Evolutionary conservation across 1,140 invertebrate genomes (phyloP).

Genomic region (Bicyclus anynana): DNA sequence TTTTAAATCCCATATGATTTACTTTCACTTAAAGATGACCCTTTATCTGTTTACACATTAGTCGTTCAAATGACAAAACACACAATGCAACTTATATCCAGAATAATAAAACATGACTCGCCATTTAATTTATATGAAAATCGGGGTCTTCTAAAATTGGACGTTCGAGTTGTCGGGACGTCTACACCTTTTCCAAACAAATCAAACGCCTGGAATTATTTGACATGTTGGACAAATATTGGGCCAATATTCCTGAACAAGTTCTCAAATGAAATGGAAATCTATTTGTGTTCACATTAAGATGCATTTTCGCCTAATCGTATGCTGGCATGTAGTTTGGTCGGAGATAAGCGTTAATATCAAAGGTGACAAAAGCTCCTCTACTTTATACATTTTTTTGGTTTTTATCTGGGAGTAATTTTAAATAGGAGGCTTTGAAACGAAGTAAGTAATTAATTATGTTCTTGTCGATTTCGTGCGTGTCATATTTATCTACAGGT

Average conservation of each 20-base stretch:
- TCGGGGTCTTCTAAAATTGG: constrained; percentile 27
- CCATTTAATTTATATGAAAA: constrained; percentile 12
- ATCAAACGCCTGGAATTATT: constrained; percentile 53
- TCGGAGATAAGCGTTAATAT: constrained; percentile 31
- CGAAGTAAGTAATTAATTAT: constrained; percentile 17
- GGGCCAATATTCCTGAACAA: constrained; percentile 26
- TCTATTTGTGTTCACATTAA: constrained; percentile 5
- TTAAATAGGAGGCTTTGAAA: constrained; percentile 19
- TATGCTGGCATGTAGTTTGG: background rate
- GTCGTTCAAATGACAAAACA: constrained; percentile 49
- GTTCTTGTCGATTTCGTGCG: background rate
- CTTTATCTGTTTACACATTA: constrained; percentile 57
- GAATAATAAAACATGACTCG: constrained; percentile 5
- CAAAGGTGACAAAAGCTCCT: constrained; percentile 37
- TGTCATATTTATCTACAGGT: background rate
- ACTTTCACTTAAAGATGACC: constrained; percentile 42
- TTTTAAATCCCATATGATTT: constrained; percentile 38
- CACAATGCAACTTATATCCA: constrained; percentile 30
- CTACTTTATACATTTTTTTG: constrained; percentile 26
- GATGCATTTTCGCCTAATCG: constrained; percentile 7
- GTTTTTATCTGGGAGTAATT: constrained; percentile 21
- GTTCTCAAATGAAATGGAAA: constrained; percentile 16
- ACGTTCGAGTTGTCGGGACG: constrained; percentile 26
- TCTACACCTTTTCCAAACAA: constrained; percentile 52
- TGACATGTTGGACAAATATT: constrained; percentile 48